Base-by-base conservation (phyloP, 2,113 vertebrate genomes). In the Chaetodon trifascialis region DNA sequence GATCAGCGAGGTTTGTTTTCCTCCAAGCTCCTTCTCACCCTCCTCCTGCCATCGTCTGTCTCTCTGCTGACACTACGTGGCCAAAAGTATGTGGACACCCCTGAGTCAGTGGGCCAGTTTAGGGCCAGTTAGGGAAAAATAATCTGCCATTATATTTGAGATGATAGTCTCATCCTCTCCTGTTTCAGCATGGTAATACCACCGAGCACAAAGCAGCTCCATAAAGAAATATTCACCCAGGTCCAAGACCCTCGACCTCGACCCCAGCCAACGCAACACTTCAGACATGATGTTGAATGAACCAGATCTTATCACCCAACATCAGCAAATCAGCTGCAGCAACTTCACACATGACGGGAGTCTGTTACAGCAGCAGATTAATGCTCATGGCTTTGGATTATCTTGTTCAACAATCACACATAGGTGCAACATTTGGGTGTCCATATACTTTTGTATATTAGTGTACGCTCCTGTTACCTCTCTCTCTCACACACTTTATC, bases 1-100 rank as follows among this genome's bases (percentile, higher is more conserved):
- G 36, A 64, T 69, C 52, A 80, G 54, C 51, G 54, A 38, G 21
- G 44, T 74, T 80, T 71, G 23, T 73, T 79, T 83, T 75, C 21
- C 38, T 64, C 42, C 65, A 60, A n/a, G 69, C 49, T 64, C 11
- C 12, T 9, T 38, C 30, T 40, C 11, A 5, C 38, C 59, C 30
- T 76, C 51, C 47, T 23, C 80, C 54, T 23, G 4, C 34, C 14
- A 17, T 56, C 38, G 0, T 58, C 52, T 4, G 7, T 47, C 49
- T 54, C 4, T n/a, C 30, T 19, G 40, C 38, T 46, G 2, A 1
- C 60, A 49, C 8, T 6, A n/a, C 12, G 8, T 49, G 21, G 54
- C 30, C 52, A 76, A 36, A 36, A 47, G 60, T 72, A 6, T 38
- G 4, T 23, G 51, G 47, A 60, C 34, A 2, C 47, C 55, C 19